Percentiles rank a stretch among this genome's conserved stretches.
These are phyloP conservation scores for Lucinisca nassula DNA, from an alignment of 2,888 invertebrate species.

Conservation along the genomic window DNA sequence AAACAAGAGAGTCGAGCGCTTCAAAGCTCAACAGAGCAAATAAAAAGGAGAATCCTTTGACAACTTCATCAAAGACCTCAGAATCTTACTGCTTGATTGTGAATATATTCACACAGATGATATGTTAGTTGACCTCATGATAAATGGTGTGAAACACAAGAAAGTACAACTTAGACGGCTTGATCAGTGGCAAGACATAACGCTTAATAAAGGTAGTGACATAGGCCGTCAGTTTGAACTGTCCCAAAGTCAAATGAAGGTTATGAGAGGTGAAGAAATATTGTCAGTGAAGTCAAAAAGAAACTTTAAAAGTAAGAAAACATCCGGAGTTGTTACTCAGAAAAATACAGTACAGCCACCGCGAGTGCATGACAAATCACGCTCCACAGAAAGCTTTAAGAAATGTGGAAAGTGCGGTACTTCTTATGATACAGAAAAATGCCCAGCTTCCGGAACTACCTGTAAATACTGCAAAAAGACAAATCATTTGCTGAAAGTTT, in stretches of 20 bases:
- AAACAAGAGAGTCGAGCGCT: conserved; percentile 66
- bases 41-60: conserved; percentile 62
- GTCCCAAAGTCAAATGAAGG: conserved; percentile 48
- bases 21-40: conserved; percentile 55
- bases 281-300: too few relatives aligned
- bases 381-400: too few relatives aligned
- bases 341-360: too few relatives aligned
- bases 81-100: conserved; percentile 61
- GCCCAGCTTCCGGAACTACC: not conserved
- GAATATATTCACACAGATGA: conserved; percentile 58
- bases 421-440: not conserved
- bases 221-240: conserved; percentile 57
- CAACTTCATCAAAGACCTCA: conserved; percentile 59
- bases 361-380: too few relatives aligned
- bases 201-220: conserved; percentile 43
- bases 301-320: too few relatives aligned
- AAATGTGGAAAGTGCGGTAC: not conserved
- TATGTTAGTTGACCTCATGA: conserved; percentile 45
- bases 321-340: too few relatives aligned
- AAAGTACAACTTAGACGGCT: conserved; percentile 54
- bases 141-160: conserved; percentile 41
- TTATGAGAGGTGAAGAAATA: conserved; percentile 59
- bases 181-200: conserved; percentile 49
- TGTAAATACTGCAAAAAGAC: not conserved
- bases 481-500: not conserved